These are phyloP conservation scores for Papilio glaucus DNA, from an alignment of 1,140 invertebrate species.

Conservation along the genomic window DNA sequence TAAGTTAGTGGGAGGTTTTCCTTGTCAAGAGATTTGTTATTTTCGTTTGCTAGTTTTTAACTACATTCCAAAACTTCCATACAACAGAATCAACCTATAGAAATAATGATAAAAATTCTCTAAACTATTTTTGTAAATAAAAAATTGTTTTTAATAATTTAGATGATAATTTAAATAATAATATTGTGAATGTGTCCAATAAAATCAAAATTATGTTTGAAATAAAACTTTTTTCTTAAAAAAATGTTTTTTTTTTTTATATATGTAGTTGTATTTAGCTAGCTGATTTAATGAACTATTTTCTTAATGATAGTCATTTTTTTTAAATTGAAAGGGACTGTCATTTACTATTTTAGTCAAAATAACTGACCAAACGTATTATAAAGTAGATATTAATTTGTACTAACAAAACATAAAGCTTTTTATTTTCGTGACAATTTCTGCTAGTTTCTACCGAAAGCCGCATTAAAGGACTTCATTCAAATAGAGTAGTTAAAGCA, in stretches of 20 bases:
- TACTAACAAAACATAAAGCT: not conserved
- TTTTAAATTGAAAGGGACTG: not conserved
- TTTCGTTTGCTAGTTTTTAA: slow-evolving; percentile 4
- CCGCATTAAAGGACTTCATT: not conserved
- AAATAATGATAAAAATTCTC: not conserved
- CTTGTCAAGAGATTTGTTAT: not conserved
- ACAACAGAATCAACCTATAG: not conserved
- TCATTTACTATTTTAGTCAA: not conserved
- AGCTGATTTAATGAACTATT: not conserved
- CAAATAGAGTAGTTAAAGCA: not conserved
- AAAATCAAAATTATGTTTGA: slow-evolving; percentile 22
- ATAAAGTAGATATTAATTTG: not conserved
- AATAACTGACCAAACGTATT: slow-evolving; percentile 1
- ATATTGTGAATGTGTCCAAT: not conserved
- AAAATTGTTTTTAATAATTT: not conserved
- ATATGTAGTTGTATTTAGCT: slow-evolving; percentile 7
- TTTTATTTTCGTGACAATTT: not conserved
- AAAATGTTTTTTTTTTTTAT: slow-evolving; percentile 12
- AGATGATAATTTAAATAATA: not conserved
- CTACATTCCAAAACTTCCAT: slow-evolving; percentile 11
- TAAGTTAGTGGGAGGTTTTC: not conserved
- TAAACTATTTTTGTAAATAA: slow-evolving; percentile 18
- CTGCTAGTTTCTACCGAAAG: not conserved
- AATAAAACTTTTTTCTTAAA: slow-evolving; percentile 44
- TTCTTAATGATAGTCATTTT: not conserved